Percentiles rank a stretch among this genome's conserved stretches.
Conservation (phyloP, 2,797 vertebrate genomes). For the Enteromius radiatus region DNA sequence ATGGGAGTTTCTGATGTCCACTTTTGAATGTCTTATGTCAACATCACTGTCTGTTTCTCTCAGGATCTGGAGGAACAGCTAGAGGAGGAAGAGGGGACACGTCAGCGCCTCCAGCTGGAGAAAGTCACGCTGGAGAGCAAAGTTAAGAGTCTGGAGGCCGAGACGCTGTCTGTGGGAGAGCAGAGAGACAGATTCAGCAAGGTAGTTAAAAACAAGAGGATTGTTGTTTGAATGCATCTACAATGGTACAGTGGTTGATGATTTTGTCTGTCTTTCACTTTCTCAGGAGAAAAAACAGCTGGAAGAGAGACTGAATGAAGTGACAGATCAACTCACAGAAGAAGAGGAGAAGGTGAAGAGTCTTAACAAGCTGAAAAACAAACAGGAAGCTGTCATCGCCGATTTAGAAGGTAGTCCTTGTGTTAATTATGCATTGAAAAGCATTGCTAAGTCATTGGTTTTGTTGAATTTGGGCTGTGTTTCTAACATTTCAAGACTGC, state of each 20-base stretch:
- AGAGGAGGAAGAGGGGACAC: conserved; percentile 87
- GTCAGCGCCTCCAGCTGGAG: conserved; percentile 91
- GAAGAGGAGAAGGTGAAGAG: conserved; percentile 92
- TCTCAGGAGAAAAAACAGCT: conserved; percentile 86
- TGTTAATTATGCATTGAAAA: neutral
- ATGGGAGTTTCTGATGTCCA: neutral
- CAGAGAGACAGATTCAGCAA: conserved; percentile 86
- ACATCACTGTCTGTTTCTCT: neutral
- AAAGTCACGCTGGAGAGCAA: conserved; percentile 88
- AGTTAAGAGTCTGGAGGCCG: conserved; percentile 86
- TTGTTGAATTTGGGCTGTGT: neutral
- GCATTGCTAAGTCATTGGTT: neutral
- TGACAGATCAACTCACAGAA: conserved; percentile 85
- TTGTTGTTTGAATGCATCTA: neutral
- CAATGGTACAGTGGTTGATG: neutral
- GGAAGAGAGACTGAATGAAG: conserved; percentile 87
- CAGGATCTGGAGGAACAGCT: conserved; percentile 91
- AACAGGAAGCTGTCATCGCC: conserved; percentile 86
- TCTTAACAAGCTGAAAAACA: conserved; percentile 88
- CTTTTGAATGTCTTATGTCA: neutral
- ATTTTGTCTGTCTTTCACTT: neutral
- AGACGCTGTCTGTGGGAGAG: conserved; percentile 80
- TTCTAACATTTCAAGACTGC: neutral
- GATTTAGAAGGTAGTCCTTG: conserved; percentile 85
- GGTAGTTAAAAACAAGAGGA: conserved; percentile 66